Evolutionary conservation across 1,140 invertebrate genomes (phyloP).

Genomic region (Trachelipus rathkii): DNA sequence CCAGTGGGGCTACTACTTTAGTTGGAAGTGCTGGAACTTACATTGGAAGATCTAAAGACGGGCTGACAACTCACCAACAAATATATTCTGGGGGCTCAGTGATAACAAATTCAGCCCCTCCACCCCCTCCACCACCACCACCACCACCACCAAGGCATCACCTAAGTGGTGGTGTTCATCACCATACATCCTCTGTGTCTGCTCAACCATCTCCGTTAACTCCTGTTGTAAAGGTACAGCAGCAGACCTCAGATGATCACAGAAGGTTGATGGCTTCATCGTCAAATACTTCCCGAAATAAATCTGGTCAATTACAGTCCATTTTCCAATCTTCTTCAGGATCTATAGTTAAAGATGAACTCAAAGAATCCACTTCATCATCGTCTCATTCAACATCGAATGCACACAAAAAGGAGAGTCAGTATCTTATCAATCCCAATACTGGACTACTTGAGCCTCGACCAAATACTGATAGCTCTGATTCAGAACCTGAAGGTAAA

Average conservation of each 20-base stretch:
- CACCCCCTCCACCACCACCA: slow-evolving; percentile 31
- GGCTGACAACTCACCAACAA: slow-evolving; percentile 43
- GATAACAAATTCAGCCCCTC: slow-evolving; percentile 39
- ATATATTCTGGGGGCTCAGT: slow-evolving; percentile 44
- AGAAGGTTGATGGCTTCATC: neutral
- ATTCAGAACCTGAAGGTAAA: slow-evolving; percentile 46
- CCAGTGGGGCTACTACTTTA: neutral
- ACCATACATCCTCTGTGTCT: slow-evolving; percentile 40
- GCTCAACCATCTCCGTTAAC: slow-evolving; percentile 37
- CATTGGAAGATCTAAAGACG: slow-evolving; percentile 36
- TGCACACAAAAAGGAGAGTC: slow-evolving; percentile 55
- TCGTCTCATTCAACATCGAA: neutral
- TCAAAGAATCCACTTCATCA: neutral
- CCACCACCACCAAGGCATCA: neutral
- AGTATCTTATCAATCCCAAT: slow-evolving; percentile 80
- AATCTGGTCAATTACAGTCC: neutral
- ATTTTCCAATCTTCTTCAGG: neutral
- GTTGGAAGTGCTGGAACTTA: slow-evolving; percentile 14
- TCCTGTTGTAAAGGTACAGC: slow-evolving; percentile 20
- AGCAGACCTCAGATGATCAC: slow-evolving; percentile 7
- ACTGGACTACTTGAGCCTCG: slow-evolving; percentile 79
- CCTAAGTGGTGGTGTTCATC: slow-evolving; percentile 33
- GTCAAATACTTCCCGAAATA: neutral
- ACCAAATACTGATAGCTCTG: slow-evolving; percentile 54
- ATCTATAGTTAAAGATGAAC: neutral